Evolutionary conservation across 2,113 vertebrate species (phyloP).

Genomic region (Phycodurus eques): DNA sequence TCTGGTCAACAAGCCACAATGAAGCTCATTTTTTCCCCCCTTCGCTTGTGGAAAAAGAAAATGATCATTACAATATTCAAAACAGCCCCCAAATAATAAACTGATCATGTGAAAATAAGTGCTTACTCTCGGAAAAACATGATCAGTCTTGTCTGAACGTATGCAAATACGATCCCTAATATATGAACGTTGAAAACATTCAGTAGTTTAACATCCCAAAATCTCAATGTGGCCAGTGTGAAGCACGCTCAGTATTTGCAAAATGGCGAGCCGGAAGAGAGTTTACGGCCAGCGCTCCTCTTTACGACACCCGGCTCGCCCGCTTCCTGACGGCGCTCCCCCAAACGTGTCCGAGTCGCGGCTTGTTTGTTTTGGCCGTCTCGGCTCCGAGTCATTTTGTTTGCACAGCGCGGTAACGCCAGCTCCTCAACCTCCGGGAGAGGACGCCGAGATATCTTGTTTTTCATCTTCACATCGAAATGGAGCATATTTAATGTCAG

Average conservation of each 20-base stretch:
- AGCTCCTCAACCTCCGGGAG: slow-evolving; percentile 26
- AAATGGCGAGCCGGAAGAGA: slow-evolving; percentile 46
- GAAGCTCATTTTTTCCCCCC: slow-evolving; percentile 32
- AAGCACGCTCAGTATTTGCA: slow-evolving; percentile 38
- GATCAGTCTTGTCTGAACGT: too few relatives aligned
- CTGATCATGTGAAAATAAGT: too few relatives aligned
- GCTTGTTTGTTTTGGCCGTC: slow-evolving; percentile 47
- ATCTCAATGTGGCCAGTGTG: slow-evolving; percentile 40
- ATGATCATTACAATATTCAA: slow-evolving; percentile 19
- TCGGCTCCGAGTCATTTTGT: slow-evolving; percentile 40
- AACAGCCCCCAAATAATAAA: too few relatives aligned
- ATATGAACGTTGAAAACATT: too few relatives aligned
- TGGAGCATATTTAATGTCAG: too few relatives aligned
- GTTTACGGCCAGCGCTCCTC: slow-evolving; percentile 39
- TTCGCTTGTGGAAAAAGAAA: slow-evolving; percentile 26
- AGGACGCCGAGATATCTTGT: slow-evolving; percentile 33
- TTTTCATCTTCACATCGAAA: too few relatives aligned
- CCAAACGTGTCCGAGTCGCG: slow-evolving; percentile 19
- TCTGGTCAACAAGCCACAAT: slow-evolving; percentile 31
- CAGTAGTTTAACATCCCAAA: slow-evolving; percentile 32
- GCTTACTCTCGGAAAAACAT: too few relatives aligned
- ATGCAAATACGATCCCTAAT: too few relatives aligned
- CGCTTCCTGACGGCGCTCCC: slow-evolving; percentile 1
- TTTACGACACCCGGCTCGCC: slow-evolving; percentile 35
- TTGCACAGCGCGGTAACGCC: slow-evolving; percentile 34